A percentile compares a stretch with the other conserved stretches of the same genome.
These are phyloP conservation scores for Sapajus apella DNA, from an alignment of 2,113 vertebrate genomes.

Conservation along the genomic window DNA sequence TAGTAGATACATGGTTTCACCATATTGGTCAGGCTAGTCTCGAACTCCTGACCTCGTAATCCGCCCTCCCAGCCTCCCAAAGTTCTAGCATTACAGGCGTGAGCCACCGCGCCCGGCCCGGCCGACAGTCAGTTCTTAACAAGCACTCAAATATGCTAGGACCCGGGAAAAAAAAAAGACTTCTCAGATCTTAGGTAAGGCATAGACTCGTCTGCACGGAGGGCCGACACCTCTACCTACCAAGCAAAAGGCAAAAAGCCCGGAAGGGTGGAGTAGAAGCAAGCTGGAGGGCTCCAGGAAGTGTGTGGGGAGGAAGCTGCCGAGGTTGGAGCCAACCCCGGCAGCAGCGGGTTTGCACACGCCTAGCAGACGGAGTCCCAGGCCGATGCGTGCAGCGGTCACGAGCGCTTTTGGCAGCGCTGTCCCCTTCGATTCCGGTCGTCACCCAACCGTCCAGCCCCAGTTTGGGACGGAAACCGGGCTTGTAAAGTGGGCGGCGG, in stretches of 20 bases:
- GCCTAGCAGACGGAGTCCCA: background rate
- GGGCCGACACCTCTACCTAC: background rate
- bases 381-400: background rate
- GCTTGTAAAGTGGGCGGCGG: slow-evolving; percentile 17
- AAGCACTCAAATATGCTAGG: background rate
- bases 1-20: no score
- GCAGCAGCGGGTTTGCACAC: rapidly evolving
- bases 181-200: background rate
- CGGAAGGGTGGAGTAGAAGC: background rate
- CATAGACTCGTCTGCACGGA: background rate
- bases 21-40: no score
- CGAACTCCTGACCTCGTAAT: no score
- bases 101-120: no score
- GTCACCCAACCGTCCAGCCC: background rate
- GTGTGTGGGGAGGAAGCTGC: slow-evolving; percentile 32
- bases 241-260: background rate
- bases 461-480: background rate
- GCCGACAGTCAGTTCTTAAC: background rate
- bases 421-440: background rate
- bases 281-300: background rate
- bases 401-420: background rate
- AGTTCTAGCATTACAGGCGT: no score
- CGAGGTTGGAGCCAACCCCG: background rate
- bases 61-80: no score
- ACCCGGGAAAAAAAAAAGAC: background rate